These are phyloP conservation scores for Ypsolopha sequella DNA, from an alignment of 2,888 invertebrate genomes.

Conservation along the genomic window DNA sequence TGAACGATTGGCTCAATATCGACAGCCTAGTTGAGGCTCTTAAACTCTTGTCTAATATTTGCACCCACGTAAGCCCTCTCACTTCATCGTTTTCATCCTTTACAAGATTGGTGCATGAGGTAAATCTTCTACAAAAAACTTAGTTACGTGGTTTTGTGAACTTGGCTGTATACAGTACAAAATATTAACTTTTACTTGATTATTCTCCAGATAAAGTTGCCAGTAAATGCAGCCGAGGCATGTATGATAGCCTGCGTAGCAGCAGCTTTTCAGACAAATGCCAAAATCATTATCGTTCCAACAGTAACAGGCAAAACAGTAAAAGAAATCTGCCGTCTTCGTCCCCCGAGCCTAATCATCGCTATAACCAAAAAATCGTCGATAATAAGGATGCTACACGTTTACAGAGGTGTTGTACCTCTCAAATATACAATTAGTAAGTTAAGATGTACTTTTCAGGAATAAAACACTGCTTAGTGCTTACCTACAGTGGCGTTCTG, in stretches of 20 bases:
- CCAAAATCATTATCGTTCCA: slow-evolving; percentile 71
- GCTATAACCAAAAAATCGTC: slow-evolving; percentile 71
- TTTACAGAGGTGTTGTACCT: slow-evolving; percentile 73
- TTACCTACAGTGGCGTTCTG: no score
- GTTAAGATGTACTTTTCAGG: no score
- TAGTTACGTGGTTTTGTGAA: no score
- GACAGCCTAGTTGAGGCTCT: slow-evolving; percentile 22
- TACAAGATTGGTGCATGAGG: no score
- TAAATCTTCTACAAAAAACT: no score
- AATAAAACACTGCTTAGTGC: no score
- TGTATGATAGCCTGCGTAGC: slow-evolving; percentile 30
- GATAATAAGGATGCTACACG: slow-evolving; percentile 70
- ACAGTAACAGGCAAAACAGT: slow-evolving; percentile 74
- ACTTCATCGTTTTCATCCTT: no score
- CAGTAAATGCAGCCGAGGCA: slow-evolving; percentile 46
- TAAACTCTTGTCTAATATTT: slow-evolving; percentile 28
- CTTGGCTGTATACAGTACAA: no score
- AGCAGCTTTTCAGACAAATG: slow-evolving; percentile 27
- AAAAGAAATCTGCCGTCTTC: slow-evolving; percentile 68
- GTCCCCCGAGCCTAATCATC: slow-evolving; percentile 75
- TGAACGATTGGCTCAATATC: slow-evolving; percentile 22
- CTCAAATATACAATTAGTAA: no score
- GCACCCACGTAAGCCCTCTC: slow-evolving; percentile 8
- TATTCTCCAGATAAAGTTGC: slow-evolving; percentile 9
- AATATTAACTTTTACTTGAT: no score